These are phyloP conservation scores for Pterophyllum scalare DNA, from an alignment of 2,113 vertebrate genomes.

Conservation along the genomic window DNA sequence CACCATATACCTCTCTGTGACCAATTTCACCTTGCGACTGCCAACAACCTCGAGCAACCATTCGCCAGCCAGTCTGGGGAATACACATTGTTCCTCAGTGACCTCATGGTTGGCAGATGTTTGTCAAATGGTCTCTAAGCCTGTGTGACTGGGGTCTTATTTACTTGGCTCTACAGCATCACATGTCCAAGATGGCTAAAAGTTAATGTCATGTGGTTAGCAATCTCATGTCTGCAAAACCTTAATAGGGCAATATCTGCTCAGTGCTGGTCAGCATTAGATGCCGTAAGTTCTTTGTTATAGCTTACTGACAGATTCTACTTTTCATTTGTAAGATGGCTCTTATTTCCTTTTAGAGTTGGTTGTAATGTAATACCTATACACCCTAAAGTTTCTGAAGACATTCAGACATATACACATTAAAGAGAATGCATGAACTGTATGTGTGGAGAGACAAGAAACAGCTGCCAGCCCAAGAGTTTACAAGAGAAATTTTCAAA, in stretches of 20 bases:
- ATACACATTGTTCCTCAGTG: neutral
- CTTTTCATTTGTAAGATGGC: neutral
- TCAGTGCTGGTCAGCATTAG: neutral
- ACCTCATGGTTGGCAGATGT: neutral
- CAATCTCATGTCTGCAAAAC: too few relatives aligned
- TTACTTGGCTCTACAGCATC: too few relatives aligned
- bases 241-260: neutral
- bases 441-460: slow-evolving; percentile 51
- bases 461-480: slow-evolving; percentile 59
- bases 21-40: too few relatives aligned
- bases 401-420: slow-evolving; percentile 6
- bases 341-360: neutral
- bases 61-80: too few relatives aligned
- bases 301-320: neutral
- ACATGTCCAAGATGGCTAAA: too few relatives aligned
- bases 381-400: slow-evolving; percentile 7
- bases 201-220: too few relatives aligned
- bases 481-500: slow-evolving; percentile 59
- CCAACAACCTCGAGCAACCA: too few relatives aligned
- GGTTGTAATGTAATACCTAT: slow-evolving; percentile 5
- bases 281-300: neutral
- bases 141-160: neutral
- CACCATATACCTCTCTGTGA: neutral
- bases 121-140: neutral
- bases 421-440: slow-evolving; percentile 10